Evolutionary conservation across 64 coral and sea anemone genomes (phyloP).

Genomic region (Cladopsammia gracilis): DNA sequence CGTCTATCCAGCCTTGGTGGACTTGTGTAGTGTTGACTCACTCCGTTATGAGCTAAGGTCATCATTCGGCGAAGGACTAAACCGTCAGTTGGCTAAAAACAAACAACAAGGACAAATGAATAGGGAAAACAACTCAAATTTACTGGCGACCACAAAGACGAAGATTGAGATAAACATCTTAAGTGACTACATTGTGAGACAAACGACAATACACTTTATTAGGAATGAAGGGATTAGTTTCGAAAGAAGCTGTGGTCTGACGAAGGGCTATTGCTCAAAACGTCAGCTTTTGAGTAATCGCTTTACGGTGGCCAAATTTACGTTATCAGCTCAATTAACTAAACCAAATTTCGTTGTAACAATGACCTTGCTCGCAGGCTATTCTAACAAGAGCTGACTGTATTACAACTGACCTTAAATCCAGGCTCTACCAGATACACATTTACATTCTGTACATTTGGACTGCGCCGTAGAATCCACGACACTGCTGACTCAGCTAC

Average conservation of each 20-base stretch:
- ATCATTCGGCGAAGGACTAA: conserved; percentile 95
- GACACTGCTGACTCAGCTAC: conserved; percentile 98
- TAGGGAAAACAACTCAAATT: not conserved
- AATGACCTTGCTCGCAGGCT: too few species aligned
- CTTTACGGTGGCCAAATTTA: not conserved
- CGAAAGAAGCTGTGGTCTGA: too few species aligned
- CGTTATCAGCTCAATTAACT: not conserved
- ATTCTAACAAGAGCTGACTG: too few species aligned
- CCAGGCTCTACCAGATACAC: conserved; percentile 98
- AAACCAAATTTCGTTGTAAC: too few species aligned
- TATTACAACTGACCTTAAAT: conserved; percentile 63
- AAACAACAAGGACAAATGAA: not conserved
- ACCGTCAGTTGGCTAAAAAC: conserved; percentile 74
- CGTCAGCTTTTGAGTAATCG: too few species aligned
- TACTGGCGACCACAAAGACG: not conserved
- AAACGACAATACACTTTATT: too few species aligned
- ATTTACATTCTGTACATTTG: conserved; percentile 83
- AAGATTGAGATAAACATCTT: not conserved
- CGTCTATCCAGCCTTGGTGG: conserved; percentile 86
- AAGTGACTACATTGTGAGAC: not conserved
- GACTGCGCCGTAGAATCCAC: conserved; percentile 90
- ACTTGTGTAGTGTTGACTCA: conserved; percentile 76
- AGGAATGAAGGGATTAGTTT: too few species aligned
- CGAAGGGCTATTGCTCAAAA: too few species aligned
- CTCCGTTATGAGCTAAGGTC: conserved; percentile 66